phyloP scores from a whole-genome alignment of 2,888 invertebrate genomes.

The Serrognathus titanus region DNA sequence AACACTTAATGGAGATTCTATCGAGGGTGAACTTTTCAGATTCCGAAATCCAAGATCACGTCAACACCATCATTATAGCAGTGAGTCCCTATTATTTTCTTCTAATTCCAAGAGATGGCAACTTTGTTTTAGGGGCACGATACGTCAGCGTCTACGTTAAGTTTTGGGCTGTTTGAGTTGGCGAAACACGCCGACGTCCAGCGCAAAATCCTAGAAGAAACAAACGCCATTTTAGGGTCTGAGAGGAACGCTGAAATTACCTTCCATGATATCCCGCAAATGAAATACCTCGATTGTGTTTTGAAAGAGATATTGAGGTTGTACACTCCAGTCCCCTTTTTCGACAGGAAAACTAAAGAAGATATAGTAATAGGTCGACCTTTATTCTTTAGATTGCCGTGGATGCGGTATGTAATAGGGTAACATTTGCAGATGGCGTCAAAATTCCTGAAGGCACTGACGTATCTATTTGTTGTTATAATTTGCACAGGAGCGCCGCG shows the following conservation, averaged over 20 bases:
- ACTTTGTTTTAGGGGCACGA: slow-evolving; percentile 50
- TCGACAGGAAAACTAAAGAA: not conserved
- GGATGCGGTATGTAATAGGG: too few species aligned
- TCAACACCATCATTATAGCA: not conserved
- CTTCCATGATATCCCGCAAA: slow-evolving; percentile 41
- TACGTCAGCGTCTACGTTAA: slow-evolving; percentile 54
- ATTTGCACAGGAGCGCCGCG: slow-evolving; percentile 2
- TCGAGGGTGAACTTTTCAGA: not conserved
- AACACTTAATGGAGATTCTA: too few species aligned
- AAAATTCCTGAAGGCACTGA: slow-evolving; percentile 11
- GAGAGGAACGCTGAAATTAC: slow-evolving; percentile 30
- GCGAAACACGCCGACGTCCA: slow-evolving; percentile 53
- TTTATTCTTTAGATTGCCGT: too few species aligned
- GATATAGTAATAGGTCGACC: not conserved
- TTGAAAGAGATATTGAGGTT: slow-evolving; percentile 57
- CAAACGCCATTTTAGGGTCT: slow-evolving; percentile 32
- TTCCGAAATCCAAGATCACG: not conserved
- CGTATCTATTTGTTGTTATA: slow-evolving; percentile 7
- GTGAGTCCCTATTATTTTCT: not conserved
- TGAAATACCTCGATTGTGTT: slow-evolving; percentile 56
- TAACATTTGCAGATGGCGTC: slow-evolving; percentile 4
- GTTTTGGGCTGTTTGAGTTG: slow-evolving; percentile 52
- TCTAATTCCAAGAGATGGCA: too few species aligned
- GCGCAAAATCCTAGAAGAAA: slow-evolving; percentile 36
- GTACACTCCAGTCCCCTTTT: slow-evolving; percentile 52